Conservation (phyloP, 2,113 vertebrate genomes). For the Menura novaehollandiae region DNA sequence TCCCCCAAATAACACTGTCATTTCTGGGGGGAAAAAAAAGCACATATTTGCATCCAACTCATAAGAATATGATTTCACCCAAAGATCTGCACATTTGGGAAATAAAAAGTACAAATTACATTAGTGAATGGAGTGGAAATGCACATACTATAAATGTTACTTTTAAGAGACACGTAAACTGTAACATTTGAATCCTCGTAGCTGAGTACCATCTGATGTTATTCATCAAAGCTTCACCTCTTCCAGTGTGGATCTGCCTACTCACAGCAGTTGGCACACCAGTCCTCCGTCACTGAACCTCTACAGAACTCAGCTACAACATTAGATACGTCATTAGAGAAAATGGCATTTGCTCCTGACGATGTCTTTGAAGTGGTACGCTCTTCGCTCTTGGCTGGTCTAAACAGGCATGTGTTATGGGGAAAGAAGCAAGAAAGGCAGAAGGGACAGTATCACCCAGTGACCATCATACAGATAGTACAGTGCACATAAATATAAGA, state of each 20-base stretch:
- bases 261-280: background rate
- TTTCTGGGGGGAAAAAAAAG: background rate
- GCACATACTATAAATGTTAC: background rate
- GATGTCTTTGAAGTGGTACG: background rate
- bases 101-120: background rate
- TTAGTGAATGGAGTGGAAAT: background rate
- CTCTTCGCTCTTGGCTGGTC: background rate
- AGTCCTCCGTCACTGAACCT: background rate
- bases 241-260: background rate
- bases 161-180: background rate
- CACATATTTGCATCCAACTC: background rate
- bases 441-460: background rate
- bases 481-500: background rate
- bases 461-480: background rate
- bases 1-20: background rate
- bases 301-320: background rate
- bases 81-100: background rate
- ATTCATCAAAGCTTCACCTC: background rate
- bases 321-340: accelerated
- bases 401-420: background rate
- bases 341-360: accelerated
- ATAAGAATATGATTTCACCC: background rate
- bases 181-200: background rate
- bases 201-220: background rate
- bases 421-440: background rate